Evolutionary conservation across 2,113 vertebrate genomes (phyloP), one percentile per base, ranked within the genome.

Genomic region (Seriola dumerili): DNA sequence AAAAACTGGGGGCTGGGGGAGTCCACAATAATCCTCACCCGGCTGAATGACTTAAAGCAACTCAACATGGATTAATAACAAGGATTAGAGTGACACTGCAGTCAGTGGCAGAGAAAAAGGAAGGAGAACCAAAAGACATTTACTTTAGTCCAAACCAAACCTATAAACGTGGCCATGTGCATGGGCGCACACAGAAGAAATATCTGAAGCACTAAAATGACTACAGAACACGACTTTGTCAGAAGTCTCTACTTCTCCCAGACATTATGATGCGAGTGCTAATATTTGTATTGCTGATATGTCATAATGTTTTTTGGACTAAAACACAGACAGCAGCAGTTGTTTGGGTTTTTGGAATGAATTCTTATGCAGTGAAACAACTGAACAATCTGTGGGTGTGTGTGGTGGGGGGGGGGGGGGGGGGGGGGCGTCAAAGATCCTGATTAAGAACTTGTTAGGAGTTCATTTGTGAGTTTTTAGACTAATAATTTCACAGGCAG

Each of bases 31-130:
- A 92, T 91, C 88, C 82, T 72, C 46, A 76, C 11, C 75, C 69
- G 84, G 81, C 80, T 77, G 69, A 83, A 87, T 77, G 74, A 90
- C 57, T 83, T 42, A 87, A 85, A 79, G 86, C 44, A 25, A 85
- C 65, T 86, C 67, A 80, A 70, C 40, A 2, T 57, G 76, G 91
- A 93, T 90, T 91, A 89, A 89, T 85, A 81, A 61, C 38, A 84
- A 55, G 78, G 86, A 91, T 91, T 86, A 82, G 44, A 65, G 62
- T 23, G 44, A 66, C 67, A 88, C 76, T 67, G 72, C 81, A 77
- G 67, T 81, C 67, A 34, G 25, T 57, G 58, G 44, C 29, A 73
- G 71, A 74, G 70, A 76, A 29, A 64, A 64, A 72, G 40, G 79
- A 54, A 48, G n/a, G 21, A 55, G 55, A 62, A 57, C 54, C 58